Conservation (phyloP, 2,888 invertebrate genomes). For the Ormyrus thymus region DNA sequence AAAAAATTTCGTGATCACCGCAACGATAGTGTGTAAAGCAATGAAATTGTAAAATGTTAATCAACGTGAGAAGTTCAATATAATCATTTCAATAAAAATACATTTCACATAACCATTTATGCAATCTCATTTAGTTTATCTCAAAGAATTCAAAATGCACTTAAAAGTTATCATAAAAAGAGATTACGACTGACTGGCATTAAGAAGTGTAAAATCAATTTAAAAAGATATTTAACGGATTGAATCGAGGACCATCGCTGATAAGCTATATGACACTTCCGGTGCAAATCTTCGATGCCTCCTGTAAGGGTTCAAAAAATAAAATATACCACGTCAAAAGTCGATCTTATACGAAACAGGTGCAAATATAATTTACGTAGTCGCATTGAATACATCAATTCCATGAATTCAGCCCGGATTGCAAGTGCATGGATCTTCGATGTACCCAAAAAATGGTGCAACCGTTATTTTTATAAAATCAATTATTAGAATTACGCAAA, state of each 20-base stretch:
- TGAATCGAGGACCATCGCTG: conserved; percentile 10
- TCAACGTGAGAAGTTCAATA: too few species aligned
- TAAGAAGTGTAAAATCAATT: conserved; percentile 34
- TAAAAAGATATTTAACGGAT: conserved; percentile 19
- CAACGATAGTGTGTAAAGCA: too few species aligned
- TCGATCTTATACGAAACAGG: conserved; percentile 65
- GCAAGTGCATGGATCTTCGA: conserved; percentile 2
- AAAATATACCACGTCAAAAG: conserved; percentile 30
- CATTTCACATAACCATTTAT: too few species aligned
- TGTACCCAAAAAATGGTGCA: conserved; percentile 9
- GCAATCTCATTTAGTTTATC: not conserved
- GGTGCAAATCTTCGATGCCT: conserved; percentile 19
- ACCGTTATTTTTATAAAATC: conserved; percentile 36
- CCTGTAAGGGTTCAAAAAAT: conserved; percentile 31
- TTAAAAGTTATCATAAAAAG: conserved; percentile 1
- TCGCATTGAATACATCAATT: conserved; percentile 66
- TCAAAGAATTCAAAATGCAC: not conserved
- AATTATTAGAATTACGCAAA: conserved; percentile 38
- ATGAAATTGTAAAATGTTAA: too few species aligned
- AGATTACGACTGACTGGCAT: conserved; percentile 7
- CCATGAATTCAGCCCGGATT: conserved; percentile 39
- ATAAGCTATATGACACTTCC: conserved; percentile 44
- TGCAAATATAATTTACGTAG: conserved; percentile 65
- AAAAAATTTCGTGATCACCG: too few species aligned
- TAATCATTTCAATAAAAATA: too few species aligned